Conservation (phyloP, 2,888 invertebrate genomes). For the Liposcelis brunnea region DNA sequence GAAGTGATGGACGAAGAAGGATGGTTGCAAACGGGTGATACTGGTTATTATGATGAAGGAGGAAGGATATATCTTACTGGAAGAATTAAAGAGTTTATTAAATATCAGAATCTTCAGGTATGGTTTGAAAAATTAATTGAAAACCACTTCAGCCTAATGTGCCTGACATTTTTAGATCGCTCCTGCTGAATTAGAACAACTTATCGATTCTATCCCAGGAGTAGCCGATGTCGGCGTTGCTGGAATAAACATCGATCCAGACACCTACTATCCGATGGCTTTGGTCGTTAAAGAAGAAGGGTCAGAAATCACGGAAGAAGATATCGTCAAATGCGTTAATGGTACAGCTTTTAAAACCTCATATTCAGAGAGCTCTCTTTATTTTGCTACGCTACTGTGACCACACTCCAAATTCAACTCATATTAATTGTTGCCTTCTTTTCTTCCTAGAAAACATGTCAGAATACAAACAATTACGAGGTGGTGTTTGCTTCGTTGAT, state of each 20-base stretch:
- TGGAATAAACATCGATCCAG: background rate
- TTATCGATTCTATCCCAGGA: constrained; percentile 1
- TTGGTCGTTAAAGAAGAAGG: constrained; percentile 4
- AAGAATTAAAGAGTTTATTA: constrained; percentile 6
- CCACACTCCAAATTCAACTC: no score
- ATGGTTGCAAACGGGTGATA: constrained; percentile 1
- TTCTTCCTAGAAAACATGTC: constrained; percentile 4
- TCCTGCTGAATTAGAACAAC: constrained; percentile 3
- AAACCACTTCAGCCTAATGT: no score
- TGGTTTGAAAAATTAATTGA: background rate
- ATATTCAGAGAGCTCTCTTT: no score
- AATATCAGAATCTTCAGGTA: constrained; percentile 5
- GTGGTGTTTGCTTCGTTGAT: constrained; percentile 1
- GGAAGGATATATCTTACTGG: constrained; percentile 1
- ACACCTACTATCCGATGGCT: background rate
- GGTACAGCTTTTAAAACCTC: constrained; percentile 3
- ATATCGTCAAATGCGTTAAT: constrained; percentile 6
- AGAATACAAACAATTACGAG: constrained; percentile 5
- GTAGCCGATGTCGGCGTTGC: constrained; percentile 7
- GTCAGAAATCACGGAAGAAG: constrained; percentile 6
- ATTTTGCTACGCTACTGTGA: no score
- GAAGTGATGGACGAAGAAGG: constrained; percentile 3
- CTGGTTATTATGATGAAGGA: background rate
- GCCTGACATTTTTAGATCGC: constrained; percentile 4
- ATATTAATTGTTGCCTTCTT: background rate